Evolutionary conservation across 1,140 invertebrate species (phyloP).

Genomic region (Aradophagus sp.): DNA sequence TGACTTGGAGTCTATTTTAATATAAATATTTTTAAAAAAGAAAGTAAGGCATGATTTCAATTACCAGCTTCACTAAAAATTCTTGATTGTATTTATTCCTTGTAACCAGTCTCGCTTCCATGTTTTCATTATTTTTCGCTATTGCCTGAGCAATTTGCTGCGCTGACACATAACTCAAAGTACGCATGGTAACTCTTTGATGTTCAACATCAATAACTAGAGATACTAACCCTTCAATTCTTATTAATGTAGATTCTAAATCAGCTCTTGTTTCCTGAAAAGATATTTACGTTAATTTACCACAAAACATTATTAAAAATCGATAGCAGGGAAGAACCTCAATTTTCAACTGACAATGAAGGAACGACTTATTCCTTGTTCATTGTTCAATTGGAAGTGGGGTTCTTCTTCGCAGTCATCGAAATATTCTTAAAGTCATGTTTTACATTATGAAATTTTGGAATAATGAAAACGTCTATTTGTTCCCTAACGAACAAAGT

Average conservation of each 20-base stretch:
- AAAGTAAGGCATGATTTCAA: too few relatives aligned
- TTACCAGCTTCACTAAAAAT: conserved; percentile 65
- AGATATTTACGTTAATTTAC: conserved; percentile 4
- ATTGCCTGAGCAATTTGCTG: conserved; percentile 73
- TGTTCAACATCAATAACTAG: conserved; percentile 74
- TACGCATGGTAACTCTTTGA: conserved; percentile 73
- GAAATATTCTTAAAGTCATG: too few relatives aligned
- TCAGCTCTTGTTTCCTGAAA: conserved; percentile 71
- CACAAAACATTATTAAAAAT: background rate
- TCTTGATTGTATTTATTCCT: conserved; percentile 75
- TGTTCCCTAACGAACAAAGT: too few relatives aligned
- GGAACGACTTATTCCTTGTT: too few relatives aligned
- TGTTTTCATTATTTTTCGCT: conserved; percentile 66
- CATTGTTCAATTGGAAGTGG: too few relatives aligned
- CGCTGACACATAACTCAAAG: conserved; percentile 69
- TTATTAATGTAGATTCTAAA: conserved; percentile 70
- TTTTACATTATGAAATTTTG: too few relatives aligned
- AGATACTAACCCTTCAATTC: conserved; percentile 72
- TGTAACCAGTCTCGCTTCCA: conserved; percentile 73
- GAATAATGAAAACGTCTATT: too few relatives aligned
- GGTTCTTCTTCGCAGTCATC: too few relatives aligned
- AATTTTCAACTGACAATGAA: too few relatives aligned
- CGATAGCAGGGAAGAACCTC: too few relatives aligned
- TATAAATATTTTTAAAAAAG: background rate
- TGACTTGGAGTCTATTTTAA: too few relatives aligned